Evolutionary conservation across 2,113 vertebrate species (phyloP), one percentile per base, ranked within the genome.

Genomic region (Ivindomyrus marchei): DNA sequence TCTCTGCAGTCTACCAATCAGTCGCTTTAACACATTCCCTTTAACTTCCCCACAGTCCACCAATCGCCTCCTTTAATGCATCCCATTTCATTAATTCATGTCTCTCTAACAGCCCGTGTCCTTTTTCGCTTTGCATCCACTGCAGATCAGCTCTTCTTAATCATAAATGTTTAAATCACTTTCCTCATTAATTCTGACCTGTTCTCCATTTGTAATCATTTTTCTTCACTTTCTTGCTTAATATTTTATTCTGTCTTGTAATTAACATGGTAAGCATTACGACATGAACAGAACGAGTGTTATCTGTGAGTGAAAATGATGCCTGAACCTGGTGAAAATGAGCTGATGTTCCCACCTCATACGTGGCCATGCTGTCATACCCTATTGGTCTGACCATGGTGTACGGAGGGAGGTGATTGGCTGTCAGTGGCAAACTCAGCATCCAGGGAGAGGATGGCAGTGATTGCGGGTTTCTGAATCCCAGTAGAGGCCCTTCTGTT

Each of bases 141-240:
- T 87, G 85, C 85, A 87, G 50, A 87, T 56, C 85, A 31, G 85
- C 85, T 53, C 50, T 36, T 87, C 50, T 87, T 87, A 52, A 87
- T 53, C 50, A 87, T 87, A 87, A 87, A 87, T 87, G 15, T 53
- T 87, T 53, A 87, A 87, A 87, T 9, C n/a, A 31, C 49, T 87
- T 87, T 53, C 50, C 42, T 87, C 47, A 39, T 87, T 53, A 87
- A 53, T 53, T 87, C 45, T 53, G 85, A 87, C n/a, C 47, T 21
- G 15, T 87, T 47, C 50, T 53, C 27, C 85, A 19, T 87, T 87
- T 87, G 49, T 87, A 87, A 52, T 53, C n/a, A 56, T 53, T 56
- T 56, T 87, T 53, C 83, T 85, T 85, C 24, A n/a, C 45, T 85
- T 85, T 85, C 83, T 46, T 8, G 45, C 24, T 47, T 85, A 85